A percentile compares a stretch with the other conserved stretches of the same genome.
Evolutionary conservation across 2,797 vertebrate species (phyloP).

Genomic region (Diceros bicornis): DNA sequence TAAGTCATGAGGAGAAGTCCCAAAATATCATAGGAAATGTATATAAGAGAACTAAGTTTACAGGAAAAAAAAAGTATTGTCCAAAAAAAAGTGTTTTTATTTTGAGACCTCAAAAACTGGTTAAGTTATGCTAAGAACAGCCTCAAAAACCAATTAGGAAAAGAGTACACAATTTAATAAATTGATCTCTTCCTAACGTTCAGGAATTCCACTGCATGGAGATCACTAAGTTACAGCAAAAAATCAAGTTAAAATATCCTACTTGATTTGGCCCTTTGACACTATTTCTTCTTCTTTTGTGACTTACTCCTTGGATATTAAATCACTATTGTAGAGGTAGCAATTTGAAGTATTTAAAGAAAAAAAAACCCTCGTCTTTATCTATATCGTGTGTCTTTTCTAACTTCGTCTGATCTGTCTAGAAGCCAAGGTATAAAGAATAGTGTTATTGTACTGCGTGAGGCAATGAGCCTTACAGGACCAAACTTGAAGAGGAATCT

Average conservation of each 20-base stretch:
- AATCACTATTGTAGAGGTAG: background rate
- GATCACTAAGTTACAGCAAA: background rate
- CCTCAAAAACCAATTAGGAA: background rate
- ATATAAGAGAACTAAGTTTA: background rate
- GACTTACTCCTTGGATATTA: conserved; percentile 5
- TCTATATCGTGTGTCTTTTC: background rate
- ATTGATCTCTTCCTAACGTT: conserved; percentile 21
- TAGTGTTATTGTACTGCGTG: conserved; percentile 35
- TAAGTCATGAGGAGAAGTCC: background rate
- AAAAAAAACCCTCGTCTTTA: background rate
- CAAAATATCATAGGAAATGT: background rate
- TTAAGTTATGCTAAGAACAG: background rate
- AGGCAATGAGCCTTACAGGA: conserved; percentile 58
- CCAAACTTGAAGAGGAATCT: conserved; percentile 76
- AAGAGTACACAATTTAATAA: background rate
- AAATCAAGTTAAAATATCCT: background rate
- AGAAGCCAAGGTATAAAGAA: conserved; percentile 71
- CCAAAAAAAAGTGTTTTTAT: background rate
- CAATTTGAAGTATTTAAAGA: conserved; percentile 15
- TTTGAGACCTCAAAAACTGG: conserved; percentile 34
- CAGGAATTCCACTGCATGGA: background rate
- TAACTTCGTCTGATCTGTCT: conserved; percentile 23
- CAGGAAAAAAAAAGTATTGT: rapidly evolving
- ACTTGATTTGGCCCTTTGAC: background rate
- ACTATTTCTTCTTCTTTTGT: background rate